Conservation (phyloP, 2,888 invertebrate species). For the Caenorhabditis japonica region DNA sequence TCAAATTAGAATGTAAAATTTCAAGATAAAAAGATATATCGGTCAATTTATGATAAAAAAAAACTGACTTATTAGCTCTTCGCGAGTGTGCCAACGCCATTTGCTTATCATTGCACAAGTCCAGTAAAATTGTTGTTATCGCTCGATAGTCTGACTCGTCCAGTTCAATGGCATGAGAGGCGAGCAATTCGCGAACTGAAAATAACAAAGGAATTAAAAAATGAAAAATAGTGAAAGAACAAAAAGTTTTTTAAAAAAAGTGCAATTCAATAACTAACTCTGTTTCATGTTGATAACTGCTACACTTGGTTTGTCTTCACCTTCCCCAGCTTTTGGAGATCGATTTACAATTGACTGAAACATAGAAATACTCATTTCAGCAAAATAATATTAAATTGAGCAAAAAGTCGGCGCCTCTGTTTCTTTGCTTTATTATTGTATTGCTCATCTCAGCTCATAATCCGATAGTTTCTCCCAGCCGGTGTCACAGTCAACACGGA, state of each 20-base stretch:
- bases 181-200: constrained; percentile 64
- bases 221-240: not conserved
- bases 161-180: constrained; percentile 64
- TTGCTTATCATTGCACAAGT: constrained; percentile 88
- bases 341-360: constrained; percentile 19
- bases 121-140: constrained; percentile 85
- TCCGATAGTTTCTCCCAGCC: no score
- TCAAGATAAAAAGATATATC: not conserved
- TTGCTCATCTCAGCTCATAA: no score
- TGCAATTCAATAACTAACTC: constrained; percentile 37
- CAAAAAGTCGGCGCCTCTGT: no score
- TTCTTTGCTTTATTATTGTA: no score
- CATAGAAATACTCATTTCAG: no score
- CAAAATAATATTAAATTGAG: no score
- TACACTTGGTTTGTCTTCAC: constrained; percentile 59
- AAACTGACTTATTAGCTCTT: constrained; percentile 85
- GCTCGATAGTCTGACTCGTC: constrained; percentile 83
- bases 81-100: constrained; percentile 88
- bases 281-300: constrained; percentile 70
- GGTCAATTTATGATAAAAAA: not conserved
- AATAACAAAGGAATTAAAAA: not conserved
- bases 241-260: constrained; percentile 1
- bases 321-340: constrained; percentile 47
- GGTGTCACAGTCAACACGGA: no score
- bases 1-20: no score